phyloP scores from a whole-genome alignment of 2,797 vertebrate genomes.

The Microctenopoma steveboyesi region DNA sequence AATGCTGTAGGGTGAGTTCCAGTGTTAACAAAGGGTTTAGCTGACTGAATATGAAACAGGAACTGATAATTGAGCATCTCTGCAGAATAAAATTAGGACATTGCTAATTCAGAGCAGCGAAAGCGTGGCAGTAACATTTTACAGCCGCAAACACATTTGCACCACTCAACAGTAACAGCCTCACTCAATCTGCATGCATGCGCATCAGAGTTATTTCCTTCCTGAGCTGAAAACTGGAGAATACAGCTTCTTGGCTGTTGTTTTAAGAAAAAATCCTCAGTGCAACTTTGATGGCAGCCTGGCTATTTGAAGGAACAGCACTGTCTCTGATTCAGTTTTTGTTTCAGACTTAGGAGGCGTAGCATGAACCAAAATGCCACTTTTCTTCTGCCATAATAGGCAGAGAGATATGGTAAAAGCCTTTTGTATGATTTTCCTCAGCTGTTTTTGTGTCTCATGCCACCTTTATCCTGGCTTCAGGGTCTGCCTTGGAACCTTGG shows the following conservation, averaged over 20 bases:
- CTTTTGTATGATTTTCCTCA: conserved; percentile 32
- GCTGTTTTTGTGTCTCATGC: conserved; percentile 36
- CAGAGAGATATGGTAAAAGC: conserved; percentile 19
- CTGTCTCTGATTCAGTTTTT: conserved; percentile 15
- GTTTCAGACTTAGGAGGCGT: conserved; percentile 35
- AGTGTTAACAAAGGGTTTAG: conserved; percentile 21
- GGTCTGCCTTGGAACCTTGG: conserved; percentile 19
- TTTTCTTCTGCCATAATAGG: conserved; percentile 1
- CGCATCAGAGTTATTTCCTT: conserved; percentile 6
- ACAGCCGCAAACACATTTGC: conserved; percentile 33
- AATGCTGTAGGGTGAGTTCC: conserved; percentile 19
- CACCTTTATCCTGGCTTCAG: conserved; percentile 48
- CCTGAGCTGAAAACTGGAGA: conserved; percentile 1
- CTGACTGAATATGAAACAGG: conserved; percentile 27
- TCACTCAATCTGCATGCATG: conserved; percentile 17
- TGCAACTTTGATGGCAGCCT: conserved; percentile 23
- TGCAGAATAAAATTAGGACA: conserved; percentile 18
- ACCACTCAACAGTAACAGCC: conserved; percentile 26
- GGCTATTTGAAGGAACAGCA: conserved; percentile 12
- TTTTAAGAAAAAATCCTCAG: conserved; percentile 21
- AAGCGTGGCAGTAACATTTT: conserved; percentile 26
- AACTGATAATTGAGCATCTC: conserved; percentile 29
- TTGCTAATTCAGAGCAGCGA: conserved; percentile 36
- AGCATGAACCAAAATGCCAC: conserved; percentile 21
- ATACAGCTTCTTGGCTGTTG: conserved; percentile 2